Conservation (phyloP, 1,140 invertebrate species). For the Drosophila erecta region DNA sequence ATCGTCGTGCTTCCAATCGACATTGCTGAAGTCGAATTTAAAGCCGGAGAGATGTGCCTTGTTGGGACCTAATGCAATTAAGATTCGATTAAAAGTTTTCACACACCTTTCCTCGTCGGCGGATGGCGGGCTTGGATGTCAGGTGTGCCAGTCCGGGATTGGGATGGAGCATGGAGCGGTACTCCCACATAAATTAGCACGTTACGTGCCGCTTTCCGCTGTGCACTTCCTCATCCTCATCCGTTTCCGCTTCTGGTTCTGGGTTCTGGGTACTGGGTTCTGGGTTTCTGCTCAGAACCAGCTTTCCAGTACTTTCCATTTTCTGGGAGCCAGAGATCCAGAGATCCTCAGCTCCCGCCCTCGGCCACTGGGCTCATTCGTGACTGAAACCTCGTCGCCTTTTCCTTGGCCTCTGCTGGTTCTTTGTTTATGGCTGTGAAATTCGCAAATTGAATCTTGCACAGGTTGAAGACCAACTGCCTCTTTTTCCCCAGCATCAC, state of each 20-base stretch:
- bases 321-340: conserved; percentile 18
- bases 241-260: conserved; percentile 8
- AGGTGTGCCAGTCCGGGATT: conserved; percentile 4
- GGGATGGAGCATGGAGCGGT: neutral
- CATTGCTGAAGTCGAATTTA: conserved; percentile 21
- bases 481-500: neutral
- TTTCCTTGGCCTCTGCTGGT: conserved; percentile 24
- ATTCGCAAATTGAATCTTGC: conserved; percentile 61
- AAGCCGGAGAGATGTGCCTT: conserved; percentile 54
- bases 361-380: conserved; percentile 22
- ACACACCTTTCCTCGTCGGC: conserved; percentile 40
- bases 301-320: conserved; percentile 44
- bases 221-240: conserved; percentile 60
- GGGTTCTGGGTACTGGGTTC: neutral
- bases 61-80: conserved; percentile 68
- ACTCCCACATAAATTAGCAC: conserved; percentile 79
- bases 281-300: neutral
- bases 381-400: conserved; percentile 20
- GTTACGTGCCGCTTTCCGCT: conserved; percentile 27
- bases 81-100: conserved; percentile 77
- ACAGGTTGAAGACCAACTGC: conserved; percentile 28
- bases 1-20: conserved; percentile 39
- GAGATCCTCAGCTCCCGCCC: neutral
- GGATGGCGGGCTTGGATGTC: neutral
- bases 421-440: conserved; percentile 62